Percentiles rank a stretch among this genome's conserved stretches.
phyloP scores from a whole-genome alignment of 2,113 vertebrate species.

The Arvicanthis niloticus region DNA sequence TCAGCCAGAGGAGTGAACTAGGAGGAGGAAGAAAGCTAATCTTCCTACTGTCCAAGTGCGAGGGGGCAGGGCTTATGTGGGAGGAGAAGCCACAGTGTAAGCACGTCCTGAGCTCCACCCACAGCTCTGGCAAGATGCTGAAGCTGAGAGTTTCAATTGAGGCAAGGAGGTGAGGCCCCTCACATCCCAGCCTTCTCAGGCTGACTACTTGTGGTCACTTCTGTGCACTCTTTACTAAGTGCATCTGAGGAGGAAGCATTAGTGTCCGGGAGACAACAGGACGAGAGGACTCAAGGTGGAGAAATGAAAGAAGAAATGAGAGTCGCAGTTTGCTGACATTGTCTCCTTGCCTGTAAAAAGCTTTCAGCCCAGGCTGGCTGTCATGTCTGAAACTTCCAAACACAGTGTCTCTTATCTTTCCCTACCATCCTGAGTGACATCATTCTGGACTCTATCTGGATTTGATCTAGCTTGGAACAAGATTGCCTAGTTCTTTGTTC shows the following conservation, averaged over 20 bases:
- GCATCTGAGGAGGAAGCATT: background rate
- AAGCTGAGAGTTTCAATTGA: constrained; percentile 27
- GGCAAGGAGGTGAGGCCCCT: background rate
- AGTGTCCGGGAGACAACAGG: background rate
- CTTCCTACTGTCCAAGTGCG: constrained; percentile 50
- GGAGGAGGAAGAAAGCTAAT: constrained; percentile 56
- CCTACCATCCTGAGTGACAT: background rate
- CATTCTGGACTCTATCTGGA: constrained; percentile 6
- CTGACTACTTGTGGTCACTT: background rate
- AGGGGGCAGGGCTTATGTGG: constrained; percentile 78
- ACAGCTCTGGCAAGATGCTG: background rate
- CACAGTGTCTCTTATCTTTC: background rate
- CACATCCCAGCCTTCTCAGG: background rate
- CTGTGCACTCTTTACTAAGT: background rate
- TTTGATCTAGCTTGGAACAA: background rate
- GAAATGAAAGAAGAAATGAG: background rate
- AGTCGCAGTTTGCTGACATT: background rate
- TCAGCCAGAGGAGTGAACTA: constrained; percentile 56
- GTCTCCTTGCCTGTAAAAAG: background rate
- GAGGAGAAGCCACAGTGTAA: constrained; percentile 72
- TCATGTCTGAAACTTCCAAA: background rate
- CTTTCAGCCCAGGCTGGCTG: background rate
- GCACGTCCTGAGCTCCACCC: constrained; percentile 73
- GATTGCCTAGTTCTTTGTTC: background rate
- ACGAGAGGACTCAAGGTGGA: background rate